Percentiles rank a stretch among this genome's conserved stretches.
Conservation (phyloP, 2,888 invertebrate species). For the Ceraclea dissimilis region DNA sequence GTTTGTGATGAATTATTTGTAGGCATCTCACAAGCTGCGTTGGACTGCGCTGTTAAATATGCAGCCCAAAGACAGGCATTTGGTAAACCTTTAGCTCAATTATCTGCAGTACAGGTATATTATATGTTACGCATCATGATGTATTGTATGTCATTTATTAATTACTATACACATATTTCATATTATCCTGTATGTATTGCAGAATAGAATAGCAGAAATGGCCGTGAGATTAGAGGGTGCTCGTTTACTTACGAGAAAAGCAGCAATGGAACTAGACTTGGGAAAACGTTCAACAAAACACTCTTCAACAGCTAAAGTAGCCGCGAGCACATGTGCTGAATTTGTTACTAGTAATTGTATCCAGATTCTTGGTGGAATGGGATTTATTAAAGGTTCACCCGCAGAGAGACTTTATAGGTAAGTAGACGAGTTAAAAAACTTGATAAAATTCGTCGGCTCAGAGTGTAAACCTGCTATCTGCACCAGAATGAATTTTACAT, state of each 20-base stretch:
- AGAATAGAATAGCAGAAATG: slow-evolving; percentile 65
- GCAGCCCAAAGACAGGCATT: slow-evolving; percentile 59
- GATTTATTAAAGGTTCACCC: slow-evolving; percentile 59
- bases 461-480: too few species aligned
- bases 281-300: slow-evolving; percentile 50
- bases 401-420: slow-evolving; percentile 66
- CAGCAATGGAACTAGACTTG: slow-evolving; percentile 53
- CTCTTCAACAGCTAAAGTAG: slow-evolving; percentile 70
- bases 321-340: slow-evolving; percentile 62
- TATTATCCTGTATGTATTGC: slow-evolving; percentile 13
- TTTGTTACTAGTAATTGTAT: slow-evolving; percentile 62
- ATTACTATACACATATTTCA: too few species aligned
- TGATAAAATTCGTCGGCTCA: background rate
- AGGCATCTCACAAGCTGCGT: slow-evolving; percentile 64
- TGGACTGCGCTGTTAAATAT: slow-evolving; percentile 67
- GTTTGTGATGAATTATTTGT: slow-evolving; percentile 7
- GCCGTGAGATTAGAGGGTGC: slow-evolving; percentile 58
- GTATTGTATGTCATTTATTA: background rate
- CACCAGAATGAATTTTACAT: too few species aligned
- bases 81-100: slow-evolving; percentile 55
- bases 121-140: slow-evolving; percentile 30
- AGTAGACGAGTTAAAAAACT: background rate
- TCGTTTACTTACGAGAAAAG: slow-evolving; percentile 61
- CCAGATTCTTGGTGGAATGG: slow-evolving; percentile 69
- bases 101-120: slow-evolving; percentile 60